A percentile compares a stretch with the other conserved stretches of the same genome.
Conservation (phyloP, 30 jellyfish, hydroid and myxozoan species). For the Hydra vulgaris region DNA sequence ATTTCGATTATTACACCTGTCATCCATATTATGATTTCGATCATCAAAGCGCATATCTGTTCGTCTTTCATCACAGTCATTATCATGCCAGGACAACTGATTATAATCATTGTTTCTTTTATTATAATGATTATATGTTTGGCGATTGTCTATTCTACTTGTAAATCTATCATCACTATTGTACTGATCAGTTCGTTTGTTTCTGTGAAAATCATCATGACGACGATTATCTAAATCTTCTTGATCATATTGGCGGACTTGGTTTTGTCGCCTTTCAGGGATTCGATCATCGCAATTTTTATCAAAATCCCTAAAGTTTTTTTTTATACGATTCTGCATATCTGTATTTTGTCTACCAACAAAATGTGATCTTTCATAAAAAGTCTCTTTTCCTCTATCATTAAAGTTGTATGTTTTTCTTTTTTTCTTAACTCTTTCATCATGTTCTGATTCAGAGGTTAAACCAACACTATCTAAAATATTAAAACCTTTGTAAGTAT, state of each 20-base stretch:
- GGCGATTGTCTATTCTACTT: slow-evolving; percentile 1
- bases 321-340: neutral
- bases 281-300: neutral
- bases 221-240: slow-evolving; percentile 12
- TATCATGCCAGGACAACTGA: neutral
- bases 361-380: neutral
- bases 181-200: slow-evolving; percentile 5
- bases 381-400: neutral
- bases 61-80: neutral
- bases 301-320: neutral
- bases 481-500: too few relatives aligned
- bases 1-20: neutral
- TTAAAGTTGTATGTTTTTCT: slow-evolving; percentile 1
- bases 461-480: neutral
- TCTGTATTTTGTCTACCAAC: neutral
- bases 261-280: neutral
- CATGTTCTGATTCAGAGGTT: slow-evolving; percentile 14
- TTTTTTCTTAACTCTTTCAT: neutral
- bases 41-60: slow-evolving; percentile 6
- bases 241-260: neutral
- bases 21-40: slow-evolving; percentile 21
- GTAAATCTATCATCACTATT: neutral
- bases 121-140: neutral
- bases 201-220: slow-evolving; percentile 7
- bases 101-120: neutral